Conservation (phyloP, 2,113 vertebrate species). For the Galemys pyrenaicus region DNA sequence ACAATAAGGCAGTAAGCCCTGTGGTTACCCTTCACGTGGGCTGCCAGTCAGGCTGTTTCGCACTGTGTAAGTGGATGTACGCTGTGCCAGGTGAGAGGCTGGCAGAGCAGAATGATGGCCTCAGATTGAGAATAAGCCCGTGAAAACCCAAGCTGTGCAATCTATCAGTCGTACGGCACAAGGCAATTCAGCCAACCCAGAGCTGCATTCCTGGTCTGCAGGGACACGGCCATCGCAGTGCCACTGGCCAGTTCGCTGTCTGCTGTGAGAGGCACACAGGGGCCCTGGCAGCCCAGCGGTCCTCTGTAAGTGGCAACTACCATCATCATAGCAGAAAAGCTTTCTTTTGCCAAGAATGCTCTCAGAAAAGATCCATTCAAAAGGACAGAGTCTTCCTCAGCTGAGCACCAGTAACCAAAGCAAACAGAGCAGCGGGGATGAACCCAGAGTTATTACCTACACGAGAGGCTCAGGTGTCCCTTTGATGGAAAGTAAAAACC, state of each 20-base stretch:
- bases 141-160: neutral
- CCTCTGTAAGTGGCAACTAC: neutral
- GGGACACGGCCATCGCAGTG: neutral
- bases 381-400: slow-evolving; percentile 70
- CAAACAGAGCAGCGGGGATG: slow-evolving; percentile 84
- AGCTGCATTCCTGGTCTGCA: neutral
- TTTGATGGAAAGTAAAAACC: slow-evolving; percentile 88
- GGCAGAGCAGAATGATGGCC: neutral
- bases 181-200: neutral
- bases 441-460: slow-evolving; percentile 78
- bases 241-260: neutral
- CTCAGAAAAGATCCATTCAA: slow-evolving; percentile 79
- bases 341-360: slow-evolving; percentile 75
- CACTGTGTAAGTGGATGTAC: neutral
- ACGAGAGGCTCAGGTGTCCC: slow-evolving; percentile 81
- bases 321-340: neutral
- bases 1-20: slow-evolving; percentile 33
- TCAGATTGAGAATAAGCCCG: neutral
- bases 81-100: neutral
- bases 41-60: neutral
- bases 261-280: neutral
- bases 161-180: neutral
- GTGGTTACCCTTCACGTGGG: neutral
- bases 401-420: slow-evolving; percentile 86
- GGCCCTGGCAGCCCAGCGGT: neutral